Evolutionary conservation across 1,140 invertebrate species (phyloP).

Genomic region (Mylabris phalerata): DNA sequence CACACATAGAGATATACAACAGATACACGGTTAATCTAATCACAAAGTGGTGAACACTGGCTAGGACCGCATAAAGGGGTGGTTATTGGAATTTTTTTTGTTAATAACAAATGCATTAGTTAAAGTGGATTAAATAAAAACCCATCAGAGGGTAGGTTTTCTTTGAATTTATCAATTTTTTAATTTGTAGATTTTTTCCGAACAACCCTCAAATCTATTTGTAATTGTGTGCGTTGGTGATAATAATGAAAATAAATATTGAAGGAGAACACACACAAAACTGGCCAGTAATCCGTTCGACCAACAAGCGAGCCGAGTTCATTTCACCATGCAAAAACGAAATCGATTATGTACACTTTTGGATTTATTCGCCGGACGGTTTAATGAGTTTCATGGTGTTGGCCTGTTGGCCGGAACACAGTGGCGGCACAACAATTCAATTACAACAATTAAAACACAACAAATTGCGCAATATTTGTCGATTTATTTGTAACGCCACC

Average conservation of each 20-base stretch:
- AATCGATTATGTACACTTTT: constrained; percentile 20
- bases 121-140: constrained; percentile 21
- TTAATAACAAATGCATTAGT: constrained; percentile 16
- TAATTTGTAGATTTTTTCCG: no score
- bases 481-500: no score
- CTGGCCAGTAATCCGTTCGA: constrained; percentile 26
- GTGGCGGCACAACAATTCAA: no score
- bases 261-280: constrained; percentile 18
- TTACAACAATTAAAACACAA: no score
- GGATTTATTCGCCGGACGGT: constrained; percentile 17
- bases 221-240: constrained; percentile 10
- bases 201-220: neutral
- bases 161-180: no score
- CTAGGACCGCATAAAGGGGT: no score
- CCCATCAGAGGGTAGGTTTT: no score
- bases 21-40: no score
- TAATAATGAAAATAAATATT: constrained; percentile 15
- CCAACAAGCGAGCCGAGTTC: constrained; percentile 19
- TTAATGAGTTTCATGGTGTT: constrained; percentile 10
- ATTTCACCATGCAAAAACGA: constrained; percentile 19
- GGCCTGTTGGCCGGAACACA: neutral
- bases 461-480: no score
- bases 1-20: no score
- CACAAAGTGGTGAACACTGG: no score
- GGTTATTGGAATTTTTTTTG: neutral